phyloP scores from a whole-genome alignment of 2,113 vertebrate genomes.

The Myotis brandtii region DNA sequence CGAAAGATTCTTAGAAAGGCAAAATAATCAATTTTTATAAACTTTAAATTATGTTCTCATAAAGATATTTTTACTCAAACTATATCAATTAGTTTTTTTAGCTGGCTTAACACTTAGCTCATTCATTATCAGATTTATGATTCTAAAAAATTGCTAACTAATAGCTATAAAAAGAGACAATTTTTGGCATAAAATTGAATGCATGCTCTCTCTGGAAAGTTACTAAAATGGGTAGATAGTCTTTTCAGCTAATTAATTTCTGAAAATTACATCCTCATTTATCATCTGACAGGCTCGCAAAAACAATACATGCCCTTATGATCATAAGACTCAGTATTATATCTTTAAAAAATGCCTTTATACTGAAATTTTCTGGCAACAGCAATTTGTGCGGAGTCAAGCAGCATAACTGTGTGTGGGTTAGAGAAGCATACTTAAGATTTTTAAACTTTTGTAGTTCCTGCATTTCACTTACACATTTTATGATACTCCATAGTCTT shows the following conservation, averaged over 20 bases:
- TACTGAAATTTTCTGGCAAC: background rate
- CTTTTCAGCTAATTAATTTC: constrained; percentile 67
- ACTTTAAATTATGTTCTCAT: background rate
- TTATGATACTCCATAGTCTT: background rate
- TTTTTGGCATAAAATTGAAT: constrained; percentile 35
- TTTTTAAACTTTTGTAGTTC: background rate
- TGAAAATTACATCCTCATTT: constrained; percentile 55
- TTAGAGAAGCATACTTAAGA: background rate
- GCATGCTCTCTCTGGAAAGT: background rate
- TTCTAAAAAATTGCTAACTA: background rate
- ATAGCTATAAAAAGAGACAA: background rate
- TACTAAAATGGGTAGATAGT: constrained; percentile 53
- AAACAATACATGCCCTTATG: constrained; percentile 44
- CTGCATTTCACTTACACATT: background rate
- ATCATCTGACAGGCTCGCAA: constrained; percentile 61
- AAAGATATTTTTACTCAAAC: constrained; percentile 35
- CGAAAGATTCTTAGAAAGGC: background rate
- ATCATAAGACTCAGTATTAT: background rate
- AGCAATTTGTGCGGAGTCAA: background rate
- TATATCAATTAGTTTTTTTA: constrained; percentile 22
- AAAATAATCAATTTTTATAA: constrained; percentile 10
- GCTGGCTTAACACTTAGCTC: background rate
- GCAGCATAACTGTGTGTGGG: background rate
- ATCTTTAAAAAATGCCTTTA: constrained; percentile 40
- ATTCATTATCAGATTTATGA: background rate